Base-by-base conservation (phyloP, 2,113 vertebrate genomes). In the Podarcis cretensis region DNA sequence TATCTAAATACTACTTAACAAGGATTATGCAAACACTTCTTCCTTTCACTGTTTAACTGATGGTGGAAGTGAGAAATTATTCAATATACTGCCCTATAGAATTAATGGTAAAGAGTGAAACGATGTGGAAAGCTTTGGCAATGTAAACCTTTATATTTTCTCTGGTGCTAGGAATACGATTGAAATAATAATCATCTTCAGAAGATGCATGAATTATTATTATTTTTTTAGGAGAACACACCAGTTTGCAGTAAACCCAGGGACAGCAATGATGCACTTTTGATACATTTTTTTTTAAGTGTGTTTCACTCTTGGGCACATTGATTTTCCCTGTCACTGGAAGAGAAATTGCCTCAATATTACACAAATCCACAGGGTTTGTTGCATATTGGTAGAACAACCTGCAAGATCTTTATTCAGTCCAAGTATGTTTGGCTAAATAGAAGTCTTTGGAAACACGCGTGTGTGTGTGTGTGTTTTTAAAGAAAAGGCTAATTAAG, bases 291-390 rank as follows among this genome's bases (percentile, higher is more conserved):
- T 90, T 82, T 32, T 82, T 4, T 40, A 43, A 90, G n/a, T 79
- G 75, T 21, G 66, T 85, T 74, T 2, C 32, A 32, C 13, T 69
- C 2, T 83, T 23, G 27, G 6, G 81, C 12, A 63, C 81, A 87
- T 90, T 87, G 18, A 21, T 84, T 80, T 85, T 90, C 21, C 30
- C 1, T 88, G 57, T 89, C 92, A 79, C 84, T 89, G 84, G 93
- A 91, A 85, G 40, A 71, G 69, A 37, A 7, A 9, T 89, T 93
- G 93, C 68, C 30, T 86, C 77, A 92, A 35, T 76, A 69, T 77
- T 74, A 71, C 40, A 68, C 89, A 84, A 89, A 12, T 86, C 23
- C 16, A 63, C 40, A 40, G 78, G 7, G 2, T 80, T 76, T 90
- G 79, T 90, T 77, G 90, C 37, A 65, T 90, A 87, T 85, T 3